Percentiles rank a stretch among this genome's conserved stretches.
Conservation (phyloP, 1,140 invertebrate genomes). For the Nasonia giraulti region DNA sequence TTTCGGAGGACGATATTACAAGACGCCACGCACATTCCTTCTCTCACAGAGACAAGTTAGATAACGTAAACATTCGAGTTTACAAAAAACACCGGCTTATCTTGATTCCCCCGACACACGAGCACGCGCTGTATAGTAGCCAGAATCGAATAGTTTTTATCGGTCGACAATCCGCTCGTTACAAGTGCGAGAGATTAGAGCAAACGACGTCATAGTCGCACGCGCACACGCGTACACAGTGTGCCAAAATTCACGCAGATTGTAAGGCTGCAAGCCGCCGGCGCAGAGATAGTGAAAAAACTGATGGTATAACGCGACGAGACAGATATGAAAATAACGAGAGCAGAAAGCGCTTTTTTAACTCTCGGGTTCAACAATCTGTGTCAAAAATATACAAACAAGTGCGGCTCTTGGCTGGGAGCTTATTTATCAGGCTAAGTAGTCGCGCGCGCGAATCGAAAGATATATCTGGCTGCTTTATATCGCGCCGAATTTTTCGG, state of each 20-base stretch:
- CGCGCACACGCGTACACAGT: background rate
- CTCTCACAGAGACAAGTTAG: no score
- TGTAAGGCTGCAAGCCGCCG: background rate
- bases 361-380: constrained; percentile 61
- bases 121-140: background rate
- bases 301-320: constrained; percentile 9
- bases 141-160: background rate
- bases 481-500: background rate
- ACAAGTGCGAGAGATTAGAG: background rate
- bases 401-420: constrained; percentile 15
- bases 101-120: background rate
- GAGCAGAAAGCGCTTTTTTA: constrained; percentile 52
- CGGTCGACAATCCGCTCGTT: background rate
- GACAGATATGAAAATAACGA: constrained; percentile 38
- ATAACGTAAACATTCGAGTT: background rate
- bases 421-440: background rate
- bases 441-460: background rate
- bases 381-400: constrained; percentile 58
- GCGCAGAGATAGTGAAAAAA: constrained; percentile 8
- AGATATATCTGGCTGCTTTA: background rate
- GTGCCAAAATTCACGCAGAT: background rate
- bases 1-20: no score
- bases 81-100: background rate
- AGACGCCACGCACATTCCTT: no score
- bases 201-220: no score